phyloP scores from a whole-genome alignment of 2,797 vertebrate genomes.

The Acrossocheilus fasciatus region DNA sequence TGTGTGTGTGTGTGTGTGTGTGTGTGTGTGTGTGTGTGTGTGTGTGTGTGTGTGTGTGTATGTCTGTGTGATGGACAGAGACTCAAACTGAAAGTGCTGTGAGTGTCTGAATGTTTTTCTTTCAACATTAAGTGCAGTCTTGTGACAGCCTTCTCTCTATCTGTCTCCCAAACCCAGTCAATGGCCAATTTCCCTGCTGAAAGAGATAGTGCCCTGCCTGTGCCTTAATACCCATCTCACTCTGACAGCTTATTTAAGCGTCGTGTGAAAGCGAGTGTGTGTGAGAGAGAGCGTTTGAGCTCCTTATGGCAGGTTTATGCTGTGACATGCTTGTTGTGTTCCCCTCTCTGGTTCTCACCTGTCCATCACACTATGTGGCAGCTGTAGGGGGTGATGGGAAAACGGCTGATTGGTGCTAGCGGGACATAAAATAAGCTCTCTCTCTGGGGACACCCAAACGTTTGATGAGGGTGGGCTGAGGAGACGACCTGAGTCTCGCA shows the following conservation, averaged over 20 bases:
- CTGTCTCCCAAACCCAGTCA: constrained; percentile 73
- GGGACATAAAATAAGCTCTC: constrained; percentile 74
- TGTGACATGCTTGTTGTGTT: constrained; percentile 79
- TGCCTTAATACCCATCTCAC: constrained; percentile 83
- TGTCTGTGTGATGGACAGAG: constrained; percentile 19
- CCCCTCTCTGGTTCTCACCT: constrained; percentile 58
- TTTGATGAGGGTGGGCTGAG: constrained; percentile 61
- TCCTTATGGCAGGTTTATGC: constrained; percentile 76
- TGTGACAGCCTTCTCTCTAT: constrained; percentile 16
- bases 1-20: background rate
- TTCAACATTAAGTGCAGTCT: constrained; percentile 28
- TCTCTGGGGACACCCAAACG: constrained; percentile 67
- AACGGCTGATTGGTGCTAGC: constrained; percentile 70
- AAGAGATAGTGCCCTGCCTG: constrained; percentile 78
- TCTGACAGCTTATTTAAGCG: constrained; percentile 82
- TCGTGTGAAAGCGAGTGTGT: constrained; percentile 62
- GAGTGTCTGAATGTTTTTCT: constrained; percentile 5
- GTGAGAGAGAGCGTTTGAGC: constrained; percentile 67
- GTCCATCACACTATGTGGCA: constrained; percentile 77
- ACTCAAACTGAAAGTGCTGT: constrained; percentile 38
- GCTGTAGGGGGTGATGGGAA: constrained; percentile 71
- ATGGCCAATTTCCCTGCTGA: constrained; percentile 74
- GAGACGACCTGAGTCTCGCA: constrained; percentile 76
- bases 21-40: too few relatives aligned
- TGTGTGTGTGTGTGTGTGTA: background rate